phyloP scores from a whole-genome alignment of 2,797 vertebrate genomes.

The Bradypodion pumilum region DNA sequence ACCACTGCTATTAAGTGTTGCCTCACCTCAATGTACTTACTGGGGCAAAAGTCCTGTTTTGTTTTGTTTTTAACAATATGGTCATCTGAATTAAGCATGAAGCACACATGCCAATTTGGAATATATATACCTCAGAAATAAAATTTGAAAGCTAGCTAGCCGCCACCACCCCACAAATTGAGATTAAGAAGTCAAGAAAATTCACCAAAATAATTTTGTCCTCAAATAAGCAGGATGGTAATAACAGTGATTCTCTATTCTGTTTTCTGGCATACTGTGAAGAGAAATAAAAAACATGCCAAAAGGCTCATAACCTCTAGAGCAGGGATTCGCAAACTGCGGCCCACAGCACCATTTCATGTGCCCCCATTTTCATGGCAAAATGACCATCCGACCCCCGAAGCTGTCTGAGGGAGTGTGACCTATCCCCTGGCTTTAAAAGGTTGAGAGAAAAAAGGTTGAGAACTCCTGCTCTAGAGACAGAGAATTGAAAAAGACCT shows the following conservation, averaged over 20 bases:
- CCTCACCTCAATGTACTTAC: not conserved
- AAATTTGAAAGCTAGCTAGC: not conserved
- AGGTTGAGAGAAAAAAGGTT: no score
- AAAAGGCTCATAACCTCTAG: not conserved
- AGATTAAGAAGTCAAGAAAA: not conserved
- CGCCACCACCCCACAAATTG: not conserved
- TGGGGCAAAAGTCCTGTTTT: no score
- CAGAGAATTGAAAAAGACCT: conserved; percentile 1
- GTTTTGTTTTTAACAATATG: not conserved
- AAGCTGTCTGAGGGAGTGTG: no score
- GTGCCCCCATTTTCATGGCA: no score
- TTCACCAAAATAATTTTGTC: conserved; percentile 19
- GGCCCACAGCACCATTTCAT: no score
- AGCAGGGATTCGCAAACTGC: no score
- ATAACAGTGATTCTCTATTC: conserved; percentile 7
- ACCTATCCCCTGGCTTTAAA: no score
- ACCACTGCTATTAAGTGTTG: not conserved
- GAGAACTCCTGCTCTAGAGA: no score
- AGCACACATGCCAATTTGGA: not conserved
- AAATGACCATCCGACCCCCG: no score
- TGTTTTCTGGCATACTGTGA: conserved; percentile 9
- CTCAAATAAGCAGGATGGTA: conserved; percentile 6
- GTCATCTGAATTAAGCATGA: not conserved
- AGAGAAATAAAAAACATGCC: conserved; percentile 12
- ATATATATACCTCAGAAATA: not conserved